Base-by-base conservation (phyloP, 2,113 vertebrate genomes). In the Phylloscopus trochiloides region DNA sequence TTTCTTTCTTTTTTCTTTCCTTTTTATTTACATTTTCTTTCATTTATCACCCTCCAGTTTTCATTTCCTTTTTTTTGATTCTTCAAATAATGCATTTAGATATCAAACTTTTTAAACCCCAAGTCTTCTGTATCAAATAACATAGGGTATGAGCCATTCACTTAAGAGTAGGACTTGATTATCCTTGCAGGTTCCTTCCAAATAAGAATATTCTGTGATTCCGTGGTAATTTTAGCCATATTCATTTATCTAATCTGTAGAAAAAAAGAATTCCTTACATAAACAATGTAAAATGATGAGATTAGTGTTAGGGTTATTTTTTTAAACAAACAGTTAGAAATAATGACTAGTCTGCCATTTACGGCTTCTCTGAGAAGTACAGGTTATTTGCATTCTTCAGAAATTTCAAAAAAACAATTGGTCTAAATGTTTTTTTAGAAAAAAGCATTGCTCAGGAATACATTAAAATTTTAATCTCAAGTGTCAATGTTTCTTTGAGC, bases 11-110 rank as follows among this genome's bases (percentile, higher is more conserved):
- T 22, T n/a, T 3, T 2, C 11, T 29, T 16, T 55, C 3, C 12
- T 51, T 47, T 28, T 19, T 28, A 7, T 32, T 36, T 25, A 25
- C 3, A 13, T 14, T 15, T 32, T 76, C 4, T 38, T 18, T 19
- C 0, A 0, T 43, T 36, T 38, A 10, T 5, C 12, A 13, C 14
- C 2, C 9, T 48, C 8, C 32, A 73, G 12, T 50, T 43, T 55
- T 57, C 1, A 18, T 50, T 48, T 20, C 3, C 1, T 40, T 54
- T 65, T 19, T 29, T 50, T 36, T 61, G 0, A 6, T 65, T 65
- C 18, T 88, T 58, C 4, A 12, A 73, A 29, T 58, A 66, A 38
- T 29, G 10, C 0, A 0, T 58, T 66, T 73, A 58, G 4, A 18
- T 58, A 24, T 14, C 6, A 51, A 58, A 51, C 10, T 19, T 58